Evolutionary conservation across 1,140 invertebrate species (phyloP).

Genomic region (Penaeus indicus): DNA sequence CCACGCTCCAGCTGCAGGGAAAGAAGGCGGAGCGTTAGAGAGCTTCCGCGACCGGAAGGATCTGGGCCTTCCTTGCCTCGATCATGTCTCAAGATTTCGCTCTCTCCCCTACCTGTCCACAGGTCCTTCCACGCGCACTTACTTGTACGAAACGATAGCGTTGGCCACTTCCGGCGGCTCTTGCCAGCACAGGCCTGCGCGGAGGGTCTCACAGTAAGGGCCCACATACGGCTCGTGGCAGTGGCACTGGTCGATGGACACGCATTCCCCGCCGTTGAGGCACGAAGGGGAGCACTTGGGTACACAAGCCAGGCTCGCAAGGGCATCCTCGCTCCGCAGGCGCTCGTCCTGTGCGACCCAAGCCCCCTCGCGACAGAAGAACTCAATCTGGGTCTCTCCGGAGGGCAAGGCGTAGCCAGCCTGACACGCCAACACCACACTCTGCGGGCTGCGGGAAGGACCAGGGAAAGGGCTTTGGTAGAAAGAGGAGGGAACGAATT

Average conservation of each 20-base stretch:
- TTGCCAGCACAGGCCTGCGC: background rate
- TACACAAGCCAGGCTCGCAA: background rate
- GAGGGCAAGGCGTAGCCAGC: constrained; percentile 17
- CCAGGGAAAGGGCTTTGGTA: background rate
- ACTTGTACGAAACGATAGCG: constrained; percentile 12
- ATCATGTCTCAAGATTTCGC: too few relatives aligned
- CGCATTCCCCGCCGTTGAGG: constrained; percentile 24
- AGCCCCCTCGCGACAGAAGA: background rate
- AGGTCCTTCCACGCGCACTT: background rate
- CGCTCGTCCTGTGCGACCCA: background rate
- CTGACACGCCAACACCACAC: background rate
- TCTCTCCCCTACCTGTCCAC: too few relatives aligned
- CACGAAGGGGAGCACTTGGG: constrained; percentile 4
- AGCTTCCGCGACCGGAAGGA: too few relatives aligned
- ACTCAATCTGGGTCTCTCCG: constrained; percentile 8
- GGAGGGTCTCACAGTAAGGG: background rate
- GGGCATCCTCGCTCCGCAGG: background rate
- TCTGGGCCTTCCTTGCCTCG: too few relatives aligned
- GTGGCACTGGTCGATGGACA: background rate
- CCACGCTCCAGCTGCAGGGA: too few relatives aligned
- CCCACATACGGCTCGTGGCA: constrained; percentile 15
- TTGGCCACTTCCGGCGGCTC: background rate
- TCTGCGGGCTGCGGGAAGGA: constrained; percentile 1
- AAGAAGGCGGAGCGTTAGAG: too few relatives aligned
- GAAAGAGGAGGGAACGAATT: background rate